Base-by-base conservation (phyloP, 2,888 invertebrate species). In the Pedicia rivosa region DNA sequence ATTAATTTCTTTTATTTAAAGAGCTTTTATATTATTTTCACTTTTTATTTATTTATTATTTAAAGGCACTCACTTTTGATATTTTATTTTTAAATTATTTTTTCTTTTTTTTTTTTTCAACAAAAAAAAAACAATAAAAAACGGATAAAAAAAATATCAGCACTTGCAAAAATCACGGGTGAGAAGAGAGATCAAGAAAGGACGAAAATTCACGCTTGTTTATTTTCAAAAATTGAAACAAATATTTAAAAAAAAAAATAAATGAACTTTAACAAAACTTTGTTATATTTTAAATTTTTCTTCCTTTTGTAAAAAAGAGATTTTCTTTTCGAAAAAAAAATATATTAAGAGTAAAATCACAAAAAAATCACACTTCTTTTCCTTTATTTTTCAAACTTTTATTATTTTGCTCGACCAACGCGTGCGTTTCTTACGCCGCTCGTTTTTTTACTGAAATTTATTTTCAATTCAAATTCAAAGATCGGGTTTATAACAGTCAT, bases 351-450 rank as follows among this genome's bases (percentile, higher is more conserved):
- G n/a, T n/a, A n/a, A n/a, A n/a, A n/a, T n/a, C n/a, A n/a, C n/a
- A n/a, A 32, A 20, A 32, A 19, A 32, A 32, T 20, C 22, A 32
- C 32, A 32, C 32, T 32, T 32, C 20, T 13, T n/a, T 32, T 32
- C 9, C 20, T 13, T 20, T 20, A 20, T 32, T 20, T 32, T 13
- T 20, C 19, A 13, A 32, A 32, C 19, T 32, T 32, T 32, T 32
- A 20, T 12, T 20, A 7, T 32, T 22, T 32, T 32, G 32, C 35
- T 35, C 35, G 35, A 25, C 35, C 25, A 26, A n/a, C 35, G 35
- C 35, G 35, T 35, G 26, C 35, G 35, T 35, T 20, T 25, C 14
- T n/a, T 26, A 13, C 35, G 35, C 26, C 35, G 35, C 35, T 35
- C 35, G 35, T 35, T 35, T 35, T 20, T 17, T n/a, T 35, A 35